These are phyloP conservation scores for Platerodrilus igneus DNA, from an alignment of 2,888 invertebrate genomes.

Conservation along the genomic window DNA sequence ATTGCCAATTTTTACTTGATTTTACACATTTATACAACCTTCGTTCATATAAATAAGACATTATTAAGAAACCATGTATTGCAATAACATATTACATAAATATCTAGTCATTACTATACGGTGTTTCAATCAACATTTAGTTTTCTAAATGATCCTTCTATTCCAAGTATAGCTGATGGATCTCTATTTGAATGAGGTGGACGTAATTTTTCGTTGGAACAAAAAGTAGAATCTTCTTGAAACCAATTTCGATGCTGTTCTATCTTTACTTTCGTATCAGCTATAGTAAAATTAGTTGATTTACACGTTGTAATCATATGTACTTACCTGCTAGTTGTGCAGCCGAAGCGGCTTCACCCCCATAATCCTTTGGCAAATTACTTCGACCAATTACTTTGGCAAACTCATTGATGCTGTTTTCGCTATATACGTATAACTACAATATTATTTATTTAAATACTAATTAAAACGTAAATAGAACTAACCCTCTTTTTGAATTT, in stretches of 20 bases:
- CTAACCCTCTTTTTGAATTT: conserved; percentile 59
- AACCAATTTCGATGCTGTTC: conserved; percentile 52
- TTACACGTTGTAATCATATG: too few species aligned
- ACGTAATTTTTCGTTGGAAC: conserved; percentile 52
- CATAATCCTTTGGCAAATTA: conserved; percentile 61
- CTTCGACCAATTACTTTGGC: conserved; percentile 55
- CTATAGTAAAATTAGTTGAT: too few species aligned
- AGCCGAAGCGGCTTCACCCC: conserved; percentile 56
- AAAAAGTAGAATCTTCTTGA: conserved; percentile 48
- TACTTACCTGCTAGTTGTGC: conserved; percentile 50
- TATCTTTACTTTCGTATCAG: conserved; percentile 52
- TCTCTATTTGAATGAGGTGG: conserved; percentile 52
- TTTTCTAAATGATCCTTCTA: conserved; percentile 53
- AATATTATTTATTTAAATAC: conserved; percentile 26
- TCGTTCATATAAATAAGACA: too few species aligned
- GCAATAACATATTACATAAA: too few species aligned
- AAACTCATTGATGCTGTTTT: conserved; percentile 52
- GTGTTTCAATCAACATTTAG: conserved; percentile 52
- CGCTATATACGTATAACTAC: conserved; percentile 51
- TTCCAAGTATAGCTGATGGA: conserved; percentile 53
- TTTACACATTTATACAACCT: too few species aligned
- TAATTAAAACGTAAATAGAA: too few species aligned
- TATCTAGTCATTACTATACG: too few species aligned
- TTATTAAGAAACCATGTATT: too few species aligned
- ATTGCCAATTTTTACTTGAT: too few species aligned